These are phyloP conservation scores for Gallinago paraguaiae DNA, from an alignment of 2,113 vertebrate genomes.

Conservation along the genomic window DNA sequence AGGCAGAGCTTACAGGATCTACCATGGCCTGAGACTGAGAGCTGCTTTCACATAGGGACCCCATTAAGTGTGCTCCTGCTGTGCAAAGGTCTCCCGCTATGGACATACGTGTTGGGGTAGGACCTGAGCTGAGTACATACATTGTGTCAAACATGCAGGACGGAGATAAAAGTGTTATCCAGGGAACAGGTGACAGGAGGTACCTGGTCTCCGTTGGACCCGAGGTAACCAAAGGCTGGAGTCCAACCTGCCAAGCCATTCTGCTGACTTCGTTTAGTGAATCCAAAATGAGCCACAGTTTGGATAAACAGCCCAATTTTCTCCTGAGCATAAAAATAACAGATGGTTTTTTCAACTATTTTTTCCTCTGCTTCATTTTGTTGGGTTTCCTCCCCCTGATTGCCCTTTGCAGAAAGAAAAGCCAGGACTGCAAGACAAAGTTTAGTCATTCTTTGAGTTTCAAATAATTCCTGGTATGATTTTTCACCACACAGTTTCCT, in stretches of 20 bases:
- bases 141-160: fast-evolving
- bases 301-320: background rate
- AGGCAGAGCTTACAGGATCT: background rate
- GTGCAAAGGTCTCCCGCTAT: background rate
- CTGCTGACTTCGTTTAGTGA: background rate
- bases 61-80: background rate
- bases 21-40: background rate
- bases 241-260: background rate
- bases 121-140: background rate
- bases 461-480: background rate
- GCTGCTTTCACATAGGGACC: background rate
- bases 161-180: background rate
- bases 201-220: background rate
- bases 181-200: background rate
- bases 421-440: background rate
- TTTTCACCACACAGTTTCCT: background rate
- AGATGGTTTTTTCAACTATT: background rate
- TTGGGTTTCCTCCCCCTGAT: background rate
- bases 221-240: background rate
- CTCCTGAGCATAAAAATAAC: background rate
- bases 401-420: background rate
- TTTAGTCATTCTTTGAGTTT: background rate
- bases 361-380: background rate
- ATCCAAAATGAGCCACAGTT: background rate
- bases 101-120: background rate